Conservation (phyloP, 2,888 invertebrate species). For the Leptopilina myrica region DNA sequence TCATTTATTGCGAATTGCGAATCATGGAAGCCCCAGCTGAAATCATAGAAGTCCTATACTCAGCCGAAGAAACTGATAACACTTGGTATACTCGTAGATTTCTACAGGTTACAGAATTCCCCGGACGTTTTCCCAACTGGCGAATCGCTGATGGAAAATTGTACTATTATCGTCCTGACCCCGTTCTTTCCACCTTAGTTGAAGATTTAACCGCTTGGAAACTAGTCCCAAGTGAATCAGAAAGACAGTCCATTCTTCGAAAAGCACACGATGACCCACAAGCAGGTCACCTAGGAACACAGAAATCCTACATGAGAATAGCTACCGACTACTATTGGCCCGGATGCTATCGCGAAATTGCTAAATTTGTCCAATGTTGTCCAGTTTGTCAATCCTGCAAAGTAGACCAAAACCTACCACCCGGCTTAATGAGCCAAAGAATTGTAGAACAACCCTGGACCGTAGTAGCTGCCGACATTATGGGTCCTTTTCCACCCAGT, state of each 20-base stretch:
- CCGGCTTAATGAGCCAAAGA: background rate
- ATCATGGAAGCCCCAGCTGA: too few relatives aligned
- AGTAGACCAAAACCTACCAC: too few relatives aligned
- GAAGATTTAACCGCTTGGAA: background rate
- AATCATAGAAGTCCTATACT: too few relatives aligned
- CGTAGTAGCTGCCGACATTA: background rate
- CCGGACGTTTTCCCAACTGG: slow-evolving; percentile 38
- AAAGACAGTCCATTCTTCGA: background rate
- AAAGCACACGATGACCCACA: background rate
- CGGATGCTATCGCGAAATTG: too few relatives aligned
- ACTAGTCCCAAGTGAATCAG: background rate
- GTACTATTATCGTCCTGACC: background rate
- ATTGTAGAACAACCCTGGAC: slow-evolving; percentile 50
- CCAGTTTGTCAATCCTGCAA: too few relatives aligned
- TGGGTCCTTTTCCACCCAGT: slow-evolving; percentile 53
- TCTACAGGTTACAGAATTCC: slow-evolving; percentile 24
- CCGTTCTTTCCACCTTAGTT: background rate
- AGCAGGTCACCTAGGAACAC: too few relatives aligned
- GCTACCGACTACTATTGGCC: too few relatives aligned
- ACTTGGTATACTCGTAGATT: background rate
- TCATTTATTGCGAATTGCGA: too few relatives aligned
- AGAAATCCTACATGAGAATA: too few relatives aligned
- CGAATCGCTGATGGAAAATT: background rate
- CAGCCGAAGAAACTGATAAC: too few relatives aligned
- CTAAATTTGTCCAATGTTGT: too few relatives aligned